These are phyloP conservation scores for Anoplolepis gracilipes DNA, from an alignment of 1,140 invertebrate species.

Conservation along the genomic window DNA sequence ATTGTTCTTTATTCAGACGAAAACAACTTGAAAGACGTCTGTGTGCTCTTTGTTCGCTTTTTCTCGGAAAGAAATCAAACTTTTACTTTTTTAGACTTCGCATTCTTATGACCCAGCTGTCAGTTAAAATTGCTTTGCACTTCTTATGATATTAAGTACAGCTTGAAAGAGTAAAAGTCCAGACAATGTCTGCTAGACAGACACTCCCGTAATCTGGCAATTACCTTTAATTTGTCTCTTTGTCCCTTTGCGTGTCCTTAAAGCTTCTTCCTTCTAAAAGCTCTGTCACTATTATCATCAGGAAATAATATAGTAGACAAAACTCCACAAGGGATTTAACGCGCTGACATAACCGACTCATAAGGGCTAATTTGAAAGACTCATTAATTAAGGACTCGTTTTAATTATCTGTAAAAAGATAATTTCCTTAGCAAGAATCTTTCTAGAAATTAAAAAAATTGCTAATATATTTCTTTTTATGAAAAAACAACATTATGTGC, in stretches of 20 bases:
- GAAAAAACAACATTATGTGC: too few species aligned
- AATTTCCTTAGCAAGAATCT: background rate
- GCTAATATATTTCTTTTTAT: too few species aligned
- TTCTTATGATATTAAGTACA: conserved; percentile 12
- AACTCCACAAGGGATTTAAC: background rate
- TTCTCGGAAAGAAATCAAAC: conserved; percentile 46
- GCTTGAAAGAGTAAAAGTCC: conserved; percentile 57
- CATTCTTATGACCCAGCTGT: background rate
- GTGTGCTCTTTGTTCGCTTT: conserved; percentile 36
- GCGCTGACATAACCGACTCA: background rate
- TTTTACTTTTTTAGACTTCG: conserved; percentile 7
- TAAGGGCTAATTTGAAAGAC: background rate
- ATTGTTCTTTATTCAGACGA: background rate
- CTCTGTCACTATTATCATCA: background rate
- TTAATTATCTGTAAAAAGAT: conserved; percentile 4
- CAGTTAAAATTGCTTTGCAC: conserved; percentile 44
- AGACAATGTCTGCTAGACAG: conserved; percentile 61
- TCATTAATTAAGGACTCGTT: conserved; percentile 12
- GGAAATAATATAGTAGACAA: conserved; percentile 9
- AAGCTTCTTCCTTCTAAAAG: conserved; percentile 17
- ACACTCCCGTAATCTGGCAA: conserved; percentile 55
- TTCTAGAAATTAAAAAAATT: too few species aligned
- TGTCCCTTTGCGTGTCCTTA: conserved; percentile 30
- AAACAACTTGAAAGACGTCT: background rate
- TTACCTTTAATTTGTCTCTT: conserved; percentile 63